Conservation (phyloP, 92 coral and sea anemone species). For the Palythoa grandis region DNA sequence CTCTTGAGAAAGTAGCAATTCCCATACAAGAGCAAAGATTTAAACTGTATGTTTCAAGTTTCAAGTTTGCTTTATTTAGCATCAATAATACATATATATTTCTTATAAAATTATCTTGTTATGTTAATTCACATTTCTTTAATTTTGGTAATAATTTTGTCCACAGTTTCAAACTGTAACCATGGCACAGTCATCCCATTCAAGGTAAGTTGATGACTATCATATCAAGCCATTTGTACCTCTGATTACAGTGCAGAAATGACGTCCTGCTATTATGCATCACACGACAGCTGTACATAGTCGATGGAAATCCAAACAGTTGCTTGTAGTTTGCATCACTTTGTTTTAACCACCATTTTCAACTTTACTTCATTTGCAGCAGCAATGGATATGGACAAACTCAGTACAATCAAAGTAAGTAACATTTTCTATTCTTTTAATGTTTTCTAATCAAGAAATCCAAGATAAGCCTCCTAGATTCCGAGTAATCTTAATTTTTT, state of each 20-base stretch:
- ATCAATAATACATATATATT: slow-evolving; percentile 24
- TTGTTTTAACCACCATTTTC: slow-evolving; percentile 26
- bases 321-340: slow-evolving; percentile 27
- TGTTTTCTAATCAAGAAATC: slow-evolving; percentile 22
- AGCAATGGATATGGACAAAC: slow-evolving; percentile 23
- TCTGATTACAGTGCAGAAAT: slow-evolving; percentile 29
- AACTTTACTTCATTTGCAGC: slow-evolving; percentile 24
- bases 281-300: slow-evolving; percentile 27
- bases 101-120: slow-evolving; percentile 27
- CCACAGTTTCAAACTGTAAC: slow-evolving; percentile 33
- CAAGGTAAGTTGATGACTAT: slow-evolving; percentile 34
- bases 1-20: slow-evolving; percentile 23
- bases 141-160: slow-evolving; percentile 25
- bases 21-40: slow-evolving; percentile 24
- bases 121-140: slow-evolving; percentile 28
- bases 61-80: slow-evolving; percentile 31
- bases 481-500: slow-evolving; percentile 12
- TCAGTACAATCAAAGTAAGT: slow-evolving; percentile 30
- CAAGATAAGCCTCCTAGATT: slow-evolving; percentile 28
- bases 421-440: slow-evolving; percentile 21
- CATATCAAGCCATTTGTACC: slow-evolving; percentile 33
- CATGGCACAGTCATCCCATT: slow-evolving; percentile 29
- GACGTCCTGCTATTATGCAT: slow-evolving; percentile 22
- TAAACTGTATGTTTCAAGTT: slow-evolving; percentile 26
- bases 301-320: slow-evolving; percentile 31